phyloP scores from a whole-genome alignment of 2,888 invertebrate species.

The Scaptomyza polygonia region DNA sequence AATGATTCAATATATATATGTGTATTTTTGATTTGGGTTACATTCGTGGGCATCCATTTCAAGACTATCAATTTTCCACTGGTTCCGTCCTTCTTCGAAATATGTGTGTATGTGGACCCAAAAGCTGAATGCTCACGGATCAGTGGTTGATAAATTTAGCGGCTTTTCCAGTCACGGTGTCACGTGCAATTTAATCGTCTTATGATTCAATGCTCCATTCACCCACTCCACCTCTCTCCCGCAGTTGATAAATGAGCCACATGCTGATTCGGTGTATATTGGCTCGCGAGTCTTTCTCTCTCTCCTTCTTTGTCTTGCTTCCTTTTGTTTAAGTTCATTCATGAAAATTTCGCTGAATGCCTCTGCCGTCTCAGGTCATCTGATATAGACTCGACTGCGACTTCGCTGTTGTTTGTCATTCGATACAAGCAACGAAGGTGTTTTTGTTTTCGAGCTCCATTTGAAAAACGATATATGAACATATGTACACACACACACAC shows the following conservation, averaged over 20 bases:
- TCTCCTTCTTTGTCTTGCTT: slow-evolving; percentile 12
- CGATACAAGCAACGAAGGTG: slow-evolving; percentile 71
- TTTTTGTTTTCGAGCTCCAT: slow-evolving; percentile 51
- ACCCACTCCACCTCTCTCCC: slow-evolving; percentile 5
- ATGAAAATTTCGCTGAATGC: slow-evolving; percentile 51
- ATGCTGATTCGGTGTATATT: slow-evolving; percentile 16
- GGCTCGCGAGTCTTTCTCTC: slow-evolving; percentile 15
- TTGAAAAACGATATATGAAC: slow-evolving; percentile 75
- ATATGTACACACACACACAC: slow-evolving; percentile 8
- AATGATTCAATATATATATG: slow-evolving; percentile 14
- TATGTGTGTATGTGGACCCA: slow-evolving; percentile 1
- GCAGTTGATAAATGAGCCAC: slow-evolving; percentile 66
- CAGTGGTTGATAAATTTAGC: slow-evolving; percentile 51
- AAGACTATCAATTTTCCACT: slow-evolving; percentile 54
- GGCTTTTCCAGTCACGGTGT: slow-evolving; percentile 64
- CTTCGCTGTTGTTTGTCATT: slow-evolving; percentile 72
- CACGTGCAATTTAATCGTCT: slow-evolving; percentile 80
- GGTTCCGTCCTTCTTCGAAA: slow-evolving; percentile 41
- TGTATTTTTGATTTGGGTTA: slow-evolving; percentile 37
- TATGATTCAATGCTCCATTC: slow-evolving; percentile 46
- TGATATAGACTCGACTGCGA: slow-evolving; percentile 19
- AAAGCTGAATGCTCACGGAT: slow-evolving; percentile 14
- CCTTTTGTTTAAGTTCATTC: slow-evolving; percentile 60
- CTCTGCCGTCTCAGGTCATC: slow-evolving; percentile 44
- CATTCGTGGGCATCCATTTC: slow-evolving; percentile 50